Conservation (phyloP, 30 jellyfish, hydroid and myxozoan species). For the Mastigias papua region DNA sequence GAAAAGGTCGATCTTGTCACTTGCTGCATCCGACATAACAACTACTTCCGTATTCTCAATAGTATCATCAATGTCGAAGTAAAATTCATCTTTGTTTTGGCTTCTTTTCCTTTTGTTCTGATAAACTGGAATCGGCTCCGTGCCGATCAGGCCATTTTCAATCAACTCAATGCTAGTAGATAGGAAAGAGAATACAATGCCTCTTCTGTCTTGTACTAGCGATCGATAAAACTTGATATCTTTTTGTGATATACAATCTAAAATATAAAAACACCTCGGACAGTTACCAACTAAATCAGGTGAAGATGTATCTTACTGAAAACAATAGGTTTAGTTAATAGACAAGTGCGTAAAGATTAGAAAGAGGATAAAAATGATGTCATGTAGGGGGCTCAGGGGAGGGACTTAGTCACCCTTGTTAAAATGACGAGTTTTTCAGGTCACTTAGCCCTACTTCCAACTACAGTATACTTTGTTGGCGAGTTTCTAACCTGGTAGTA, state of each 20-base stretch:
- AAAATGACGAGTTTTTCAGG: too few relatives aligned
- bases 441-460: too few relatives aligned
- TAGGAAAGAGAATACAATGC: conserved; percentile 21
- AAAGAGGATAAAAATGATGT: too few relatives aligned
- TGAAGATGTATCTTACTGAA: too few relatives aligned
- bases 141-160: background rate
- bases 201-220: conserved; percentile 50
- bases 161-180: background rate
- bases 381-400: too few relatives aligned
- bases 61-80: conserved; percentile 41
- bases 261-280: background rate
- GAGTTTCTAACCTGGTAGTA: too few relatives aligned
- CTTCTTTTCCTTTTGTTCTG: conserved; percentile 16
- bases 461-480: too few relatives aligned
- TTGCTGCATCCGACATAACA: conserved; percentile 19
- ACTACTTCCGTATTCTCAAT: conserved; percentile 37
- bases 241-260: conserved; percentile 46
- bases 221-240: conserved; percentile 15
- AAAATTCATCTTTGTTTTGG: background rate
- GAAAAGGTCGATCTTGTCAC: background rate
- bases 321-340: too few relatives aligned
- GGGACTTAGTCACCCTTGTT: too few relatives aligned
- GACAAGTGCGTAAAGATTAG: too few relatives aligned
- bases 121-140: conserved; percentile 19
- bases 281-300: too few relatives aligned